These are phyloP conservation scores for Ceratotherium simum DNA, from an alignment of 2,113 vertebrate genomes.

Conservation along the genomic window DNA sequence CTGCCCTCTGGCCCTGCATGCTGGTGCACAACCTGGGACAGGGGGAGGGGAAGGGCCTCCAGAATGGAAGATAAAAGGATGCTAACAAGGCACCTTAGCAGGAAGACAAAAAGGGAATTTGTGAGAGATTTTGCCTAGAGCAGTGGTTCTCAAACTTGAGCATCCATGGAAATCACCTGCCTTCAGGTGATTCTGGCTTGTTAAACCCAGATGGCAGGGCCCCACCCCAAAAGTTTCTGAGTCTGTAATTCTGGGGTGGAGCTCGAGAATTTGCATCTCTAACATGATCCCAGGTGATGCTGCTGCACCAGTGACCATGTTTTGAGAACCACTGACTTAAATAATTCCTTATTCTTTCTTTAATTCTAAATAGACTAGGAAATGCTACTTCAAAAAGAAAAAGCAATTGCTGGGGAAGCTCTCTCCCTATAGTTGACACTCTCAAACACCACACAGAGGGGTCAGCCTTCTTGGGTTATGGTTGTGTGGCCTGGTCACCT, in stretches of 20 bases:
- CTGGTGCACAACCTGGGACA: not conserved
- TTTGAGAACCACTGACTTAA: not conserved
- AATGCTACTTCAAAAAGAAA: not conserved
- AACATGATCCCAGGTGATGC: too few relatives aligned
- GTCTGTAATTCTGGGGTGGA: not conserved
- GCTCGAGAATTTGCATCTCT: not conserved
- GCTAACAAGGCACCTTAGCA: not conserved
- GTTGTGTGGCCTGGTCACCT: not conserved
- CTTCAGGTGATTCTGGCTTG: too few relatives aligned
- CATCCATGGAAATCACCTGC: not conserved
- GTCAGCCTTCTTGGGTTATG: not conserved
- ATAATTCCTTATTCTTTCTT: not conserved
- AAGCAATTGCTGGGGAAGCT: not conserved
- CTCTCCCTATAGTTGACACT: not conserved
- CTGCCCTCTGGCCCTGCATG: rapidly evolving
- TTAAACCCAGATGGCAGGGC: too few relatives aligned
- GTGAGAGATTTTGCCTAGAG: too few relatives aligned
- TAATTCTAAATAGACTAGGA: not conserved
- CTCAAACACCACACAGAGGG: not conserved
- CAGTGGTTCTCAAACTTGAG: not conserved
- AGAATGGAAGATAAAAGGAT: not conserved
- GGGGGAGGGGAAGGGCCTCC: not conserved
- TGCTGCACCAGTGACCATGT: not conserved
- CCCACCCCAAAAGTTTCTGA: not conserved
- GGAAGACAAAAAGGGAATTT: not conserved